Evolutionary conservation across 2,888 invertebrate genomes (phyloP), one percentile per base, ranked within the genome.

Genomic region (Drosophila quinaria): DNA sequence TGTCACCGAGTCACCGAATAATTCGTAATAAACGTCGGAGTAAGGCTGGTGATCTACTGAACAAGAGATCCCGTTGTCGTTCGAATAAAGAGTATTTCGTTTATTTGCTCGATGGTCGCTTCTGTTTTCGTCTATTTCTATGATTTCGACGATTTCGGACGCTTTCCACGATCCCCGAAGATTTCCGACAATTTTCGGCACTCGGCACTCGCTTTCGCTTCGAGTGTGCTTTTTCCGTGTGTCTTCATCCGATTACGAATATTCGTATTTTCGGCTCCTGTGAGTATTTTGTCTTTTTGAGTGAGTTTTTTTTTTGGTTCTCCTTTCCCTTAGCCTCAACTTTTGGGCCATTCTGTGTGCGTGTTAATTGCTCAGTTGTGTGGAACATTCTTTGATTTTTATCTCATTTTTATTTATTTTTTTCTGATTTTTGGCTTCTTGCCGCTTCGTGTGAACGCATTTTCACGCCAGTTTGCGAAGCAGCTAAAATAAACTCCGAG

Each of bases 1-100:
- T 92, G 92, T 92, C 93, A 92, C 93, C 93, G 92, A 91, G 90
- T 92, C 92, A 92, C 92, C 92, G 92, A 92, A 91, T 83, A 80
- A 91, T 92, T 92, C 92, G 92, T 92, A 91, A 91, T 92, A 92
- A 92, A 92, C 92, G 93, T 93, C 93, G 93, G 93, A 93, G 93
- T 91, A 91, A 92, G 92, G 93, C 93, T 93, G 93, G 93, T 93
- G 93, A 93, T 93, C 93, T 93, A 93, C 93, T 93, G 92, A 93
- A 93, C 93, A 92, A 92, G 92, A 92, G 93, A 93, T 93, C 92
- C 92, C 93, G 92, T 92, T 92, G 92, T 93, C 93, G 93, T 93
- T 93, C 93, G 93, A 93, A 92, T 92, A 91, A 92, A 92, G 92
- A 92, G 92, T 92, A 92, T 91, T 91, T 92, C 91, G 92, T 90